Conservation (phyloP, 2,797 vertebrate genomes). For the Orestias chungarensis region DNA sequence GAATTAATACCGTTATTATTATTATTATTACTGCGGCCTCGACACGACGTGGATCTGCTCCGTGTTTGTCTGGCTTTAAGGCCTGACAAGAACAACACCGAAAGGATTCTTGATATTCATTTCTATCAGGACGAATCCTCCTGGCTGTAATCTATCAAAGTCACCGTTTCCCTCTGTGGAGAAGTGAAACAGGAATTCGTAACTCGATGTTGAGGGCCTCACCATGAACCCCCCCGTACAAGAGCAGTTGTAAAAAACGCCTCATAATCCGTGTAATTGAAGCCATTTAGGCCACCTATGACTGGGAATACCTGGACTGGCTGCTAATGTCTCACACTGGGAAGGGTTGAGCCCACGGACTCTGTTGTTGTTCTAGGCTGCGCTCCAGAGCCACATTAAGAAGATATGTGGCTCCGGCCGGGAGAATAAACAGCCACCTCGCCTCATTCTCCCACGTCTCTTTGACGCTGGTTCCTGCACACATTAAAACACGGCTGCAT, state of each 20-base stretch:
- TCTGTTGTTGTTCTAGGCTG: slow-evolving; percentile 73
- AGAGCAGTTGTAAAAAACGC: slow-evolving; percentile 33
- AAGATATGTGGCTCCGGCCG: slow-evolving; percentile 75
- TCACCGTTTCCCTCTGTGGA: slow-evolving; percentile 49
- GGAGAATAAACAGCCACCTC: slow-evolving; percentile 79
- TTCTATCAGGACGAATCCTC: slow-evolving; percentile 62
- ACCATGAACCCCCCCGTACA: slow-evolving; percentile 53
- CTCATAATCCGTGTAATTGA: slow-evolving; percentile 4
- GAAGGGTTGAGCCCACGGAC: slow-evolving; percentile 65
- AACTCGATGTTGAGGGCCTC: slow-evolving; percentile 54
- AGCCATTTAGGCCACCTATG: not conserved
- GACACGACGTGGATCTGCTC: slow-evolving; percentile 40
- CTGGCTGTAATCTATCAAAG: slow-evolving; percentile 61
- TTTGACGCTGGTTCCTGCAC: slow-evolving; percentile 56
- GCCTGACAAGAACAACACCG: slow-evolving; percentile 60
- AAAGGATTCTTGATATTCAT: slow-evolving; percentile 66
- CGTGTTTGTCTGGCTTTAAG: slow-evolving; percentile 53
- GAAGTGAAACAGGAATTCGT: slow-evolving; percentile 58
- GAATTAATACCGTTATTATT: slow-evolving; percentile 49
- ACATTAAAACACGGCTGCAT: slow-evolving; percentile 56
- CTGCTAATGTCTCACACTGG: slow-evolving; percentile 6
- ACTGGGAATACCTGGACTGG: slow-evolving; percentile 13
- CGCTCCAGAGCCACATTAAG: slow-evolving; percentile 75
- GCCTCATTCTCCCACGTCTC: slow-evolving; percentile 71
- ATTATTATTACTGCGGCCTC: slow-evolving; percentile 43